phyloP scores from a whole-genome alignment of 2,888 invertebrate species.

The Nasonovia ribisnigri region DNA sequence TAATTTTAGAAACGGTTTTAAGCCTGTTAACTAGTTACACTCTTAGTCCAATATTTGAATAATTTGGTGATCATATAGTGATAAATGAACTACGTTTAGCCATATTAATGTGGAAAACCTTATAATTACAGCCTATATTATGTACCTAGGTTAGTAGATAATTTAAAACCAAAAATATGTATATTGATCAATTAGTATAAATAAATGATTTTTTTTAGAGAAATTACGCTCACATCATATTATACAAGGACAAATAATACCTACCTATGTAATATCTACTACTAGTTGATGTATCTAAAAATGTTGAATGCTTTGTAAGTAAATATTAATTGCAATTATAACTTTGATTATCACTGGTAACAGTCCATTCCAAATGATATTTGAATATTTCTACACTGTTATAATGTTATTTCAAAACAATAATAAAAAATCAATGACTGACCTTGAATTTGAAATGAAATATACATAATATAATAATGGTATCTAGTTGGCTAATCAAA shows the following conservation, averaged over 20 bases:
- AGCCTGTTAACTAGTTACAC: too few species aligned
- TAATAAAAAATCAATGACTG: background rate
- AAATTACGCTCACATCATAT: background rate
- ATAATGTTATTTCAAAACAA: background rate
- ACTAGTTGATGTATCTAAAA: background rate
- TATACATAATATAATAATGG: background rate
- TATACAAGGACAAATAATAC: background rate
- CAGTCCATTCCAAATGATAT: background rate
- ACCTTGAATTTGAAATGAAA: background rate
- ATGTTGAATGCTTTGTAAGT: background rate
- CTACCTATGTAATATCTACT: background rate
- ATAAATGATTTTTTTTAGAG: too few species aligned
- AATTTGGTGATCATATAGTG: background rate
- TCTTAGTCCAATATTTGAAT: background rate
- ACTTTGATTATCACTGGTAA: background rate
- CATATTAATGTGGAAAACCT: background rate
- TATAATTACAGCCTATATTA: background rate
- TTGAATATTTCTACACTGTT: background rate
- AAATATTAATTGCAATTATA: constrained; percentile 1
- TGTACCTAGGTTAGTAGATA: background rate
- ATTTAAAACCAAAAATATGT: too few species aligned
- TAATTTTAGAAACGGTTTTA: too few species aligned
- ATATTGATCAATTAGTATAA: background rate
- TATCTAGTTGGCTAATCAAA: background rate
- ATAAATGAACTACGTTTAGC: background rate